A percentile compares a stretch with the other conserved stretches of the same genome.
Evolutionary conservation across 2,797 vertebrate genomes (phyloP).

Genomic region (Pangasius djambal): DNA sequence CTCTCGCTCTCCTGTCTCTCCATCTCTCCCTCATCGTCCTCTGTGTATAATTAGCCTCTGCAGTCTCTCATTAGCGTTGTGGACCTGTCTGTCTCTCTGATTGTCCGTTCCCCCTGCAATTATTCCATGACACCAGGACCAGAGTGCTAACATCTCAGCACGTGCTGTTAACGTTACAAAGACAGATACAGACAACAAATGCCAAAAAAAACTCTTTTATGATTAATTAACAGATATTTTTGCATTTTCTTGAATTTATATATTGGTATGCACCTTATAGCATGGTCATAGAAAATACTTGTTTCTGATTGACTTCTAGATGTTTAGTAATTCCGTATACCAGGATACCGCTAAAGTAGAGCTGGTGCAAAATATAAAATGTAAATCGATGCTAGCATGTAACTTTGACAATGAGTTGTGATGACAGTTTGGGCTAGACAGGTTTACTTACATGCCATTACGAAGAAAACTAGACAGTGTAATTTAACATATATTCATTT

Average conservation of each 20-base stretch:
- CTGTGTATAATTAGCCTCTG: slow-evolving; percentile 61
- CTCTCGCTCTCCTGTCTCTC: slow-evolving; percentile 41
- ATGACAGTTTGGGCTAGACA: not conserved
- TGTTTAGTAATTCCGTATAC: not conserved
- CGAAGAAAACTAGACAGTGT: not conserved
- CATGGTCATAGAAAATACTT: not conserved
- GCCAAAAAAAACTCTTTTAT: slow-evolving; percentile 3
- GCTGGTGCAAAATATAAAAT: not conserved
- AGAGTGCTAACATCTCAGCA: slow-evolving; percentile 51
- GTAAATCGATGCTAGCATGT: not conserved
- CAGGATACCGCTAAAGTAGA: not conserved
- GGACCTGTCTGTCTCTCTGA: slow-evolving; percentile 57
- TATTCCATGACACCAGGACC: slow-evolving; percentile 58
- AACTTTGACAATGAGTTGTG: not conserved
- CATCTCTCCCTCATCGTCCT: slow-evolving; percentile 49
- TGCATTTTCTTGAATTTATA: not conserved
- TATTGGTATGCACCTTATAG: not conserved
- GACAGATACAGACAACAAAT: slow-evolving; percentile 3
- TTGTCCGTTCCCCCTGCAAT: slow-evolving; percentile 56
- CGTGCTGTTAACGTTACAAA: slow-evolving; percentile 24
- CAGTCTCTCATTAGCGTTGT: slow-evolving; percentile 61
- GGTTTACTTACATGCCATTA: not conserved
- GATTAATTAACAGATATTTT: not conserved
- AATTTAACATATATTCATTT: not conserved
- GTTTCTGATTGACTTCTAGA: not conserved